Base-by-base conservation (phyloP, 2,888 invertebrate species). In the Salpingus planirostris region DNA sequence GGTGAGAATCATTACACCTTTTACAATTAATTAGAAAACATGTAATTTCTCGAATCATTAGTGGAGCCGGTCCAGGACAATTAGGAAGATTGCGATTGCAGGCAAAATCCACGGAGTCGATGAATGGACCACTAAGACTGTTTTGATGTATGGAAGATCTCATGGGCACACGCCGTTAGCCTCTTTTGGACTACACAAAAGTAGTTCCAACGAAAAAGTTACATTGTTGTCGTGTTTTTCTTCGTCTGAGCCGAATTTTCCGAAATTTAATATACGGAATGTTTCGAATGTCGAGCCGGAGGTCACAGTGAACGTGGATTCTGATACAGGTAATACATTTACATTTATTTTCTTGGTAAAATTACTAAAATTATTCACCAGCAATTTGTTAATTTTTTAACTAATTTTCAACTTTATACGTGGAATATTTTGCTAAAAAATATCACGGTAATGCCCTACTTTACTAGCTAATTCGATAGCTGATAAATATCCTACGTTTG, bases 31-130 rank as follows among this genome's bases (percentile, higher is more conserved):
- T 18, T 18, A 32, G 13, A 13, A 11, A 22, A 26, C 12, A 6
- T 22, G 14, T 24, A 29, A 13, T 2, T 28, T 23, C 11, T 30
- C 30, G n/a, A n/a, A 27, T 14, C 43, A 65, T 27, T 49, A 73
- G 69, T 74, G 75, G 72, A 67, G 65, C 46, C 59, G 75, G 47
- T 74, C 76, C 2, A 70, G 66, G 45, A 52, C 56, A 24, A 64
- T 73, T 13, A 54, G 50, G 43, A 49, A 48, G 29, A 43, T 62
- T 15, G 31, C 62, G 12, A 25, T 34, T 13, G 14, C 29, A 2
- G 43, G 52, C 21, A 36, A 47, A 23, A 42, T 60, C 32, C 34
- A 42, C 6, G 50, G 43, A 26, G 41, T 39, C 21, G 47, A 55
- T 30, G 52, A 60, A 15, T 70, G 69, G 69, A 59, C 59, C 6